Evolutionary conservation across 2,888 invertebrate genomes (phyloP).

Genomic region (Deilephila elpenor): DNA sequence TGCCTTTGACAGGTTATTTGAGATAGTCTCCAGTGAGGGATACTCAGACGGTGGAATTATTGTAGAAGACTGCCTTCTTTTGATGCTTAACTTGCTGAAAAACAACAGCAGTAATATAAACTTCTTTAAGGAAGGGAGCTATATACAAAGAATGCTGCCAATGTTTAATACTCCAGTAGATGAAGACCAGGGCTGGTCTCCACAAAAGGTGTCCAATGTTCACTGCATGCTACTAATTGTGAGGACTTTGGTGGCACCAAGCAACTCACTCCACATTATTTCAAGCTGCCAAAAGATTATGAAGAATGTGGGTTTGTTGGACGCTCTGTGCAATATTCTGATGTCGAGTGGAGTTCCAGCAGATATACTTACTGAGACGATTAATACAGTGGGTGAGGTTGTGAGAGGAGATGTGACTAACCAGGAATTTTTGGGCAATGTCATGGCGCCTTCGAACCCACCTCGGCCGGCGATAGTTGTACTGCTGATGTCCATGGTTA

Average conservation of each 20-base stretch:
- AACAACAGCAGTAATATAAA: constrained; percentile 99
- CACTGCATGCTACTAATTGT: constrained; percentile 96
- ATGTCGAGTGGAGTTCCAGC: constrained; percentile 99
- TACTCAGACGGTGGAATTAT: constrained; percentile 98
- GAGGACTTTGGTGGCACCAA: constrained; percentile 96
- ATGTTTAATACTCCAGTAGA: constrained; percentile 91
- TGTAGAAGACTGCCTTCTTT: constrained; percentile 97
- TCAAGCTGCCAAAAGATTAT: constrained; percentile 94
- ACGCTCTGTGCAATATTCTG: constrained; percentile 91
- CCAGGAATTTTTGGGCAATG: constrained; percentile 95
- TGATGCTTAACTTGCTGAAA: constrained; percentile 96
- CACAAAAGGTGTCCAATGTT: constrained; percentile 97
- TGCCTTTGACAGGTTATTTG: constrained; percentile 97
- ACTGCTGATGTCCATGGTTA: constrained; percentile 98
- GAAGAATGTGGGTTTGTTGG: constrained; percentile 89
- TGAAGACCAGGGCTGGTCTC: constrained; percentile 93
- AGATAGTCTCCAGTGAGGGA: constrained; percentile 96
- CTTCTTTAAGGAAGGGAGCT: constrained; percentile 99
- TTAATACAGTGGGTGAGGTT: constrained; percentile 97
- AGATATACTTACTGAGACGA: constrained; percentile 97
- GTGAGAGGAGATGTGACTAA: constrained; percentile 95
- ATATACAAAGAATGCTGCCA: constrained; percentile 94
- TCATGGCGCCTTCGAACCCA: constrained; percentile 96
- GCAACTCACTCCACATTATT: constrained; percentile 93
- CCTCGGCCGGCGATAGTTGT: constrained; percentile 97